Percentiles rank a stretch among this genome's conserved stretches.
Conservation (phyloP, 1,140 invertebrate genomes). For the Halictus rubicundus region DNA sequence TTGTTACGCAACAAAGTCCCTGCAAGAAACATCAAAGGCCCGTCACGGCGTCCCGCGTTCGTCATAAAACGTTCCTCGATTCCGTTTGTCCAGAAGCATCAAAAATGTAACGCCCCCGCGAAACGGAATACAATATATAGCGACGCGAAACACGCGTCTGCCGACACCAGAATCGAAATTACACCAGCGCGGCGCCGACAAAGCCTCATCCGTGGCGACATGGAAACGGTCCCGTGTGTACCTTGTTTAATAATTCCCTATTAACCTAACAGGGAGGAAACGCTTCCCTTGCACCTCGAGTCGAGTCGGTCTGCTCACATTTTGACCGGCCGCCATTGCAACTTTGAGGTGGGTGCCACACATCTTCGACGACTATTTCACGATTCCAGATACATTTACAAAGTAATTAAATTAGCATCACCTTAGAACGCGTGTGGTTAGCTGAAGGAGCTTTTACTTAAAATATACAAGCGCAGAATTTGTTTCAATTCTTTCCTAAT, state of each 20-base stretch:
- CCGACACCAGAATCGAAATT: slow-evolving; percentile 27
- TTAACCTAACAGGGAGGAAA: slow-evolving; percentile 6
- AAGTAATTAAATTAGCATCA: no score
- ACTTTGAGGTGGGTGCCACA: no score
- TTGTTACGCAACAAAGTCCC: slow-evolving; percentile 24
- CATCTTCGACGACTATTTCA: no score
- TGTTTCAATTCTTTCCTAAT: no score
- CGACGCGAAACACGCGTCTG: slow-evolving; percentile 7
- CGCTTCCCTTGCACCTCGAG: background rate
- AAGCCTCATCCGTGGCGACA: slow-evolving; percentile 28
- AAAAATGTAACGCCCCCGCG: slow-evolving; percentile 31
- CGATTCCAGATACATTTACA: no score
- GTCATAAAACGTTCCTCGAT: slow-evolving; percentile 44
- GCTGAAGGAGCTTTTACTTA: no score
- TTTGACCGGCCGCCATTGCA: background rate
- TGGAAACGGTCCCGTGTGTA: slow-evolving; percentile 5
- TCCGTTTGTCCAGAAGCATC: slow-evolving; percentile 41
- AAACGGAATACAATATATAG: slow-evolving; percentile 47
- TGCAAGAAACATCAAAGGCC: slow-evolving; percentile 46
- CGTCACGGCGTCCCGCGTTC: background rate
- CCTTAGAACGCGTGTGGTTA: no score
- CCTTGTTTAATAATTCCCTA: slow-evolving; percentile 36
- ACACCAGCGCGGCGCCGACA: slow-evolving; percentile 12
- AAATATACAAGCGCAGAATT: no score
- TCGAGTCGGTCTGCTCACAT: background rate